Evolutionary conservation across 1,140 invertebrate species (phyloP).

Genomic region (Chlorops oryzae): DNA sequence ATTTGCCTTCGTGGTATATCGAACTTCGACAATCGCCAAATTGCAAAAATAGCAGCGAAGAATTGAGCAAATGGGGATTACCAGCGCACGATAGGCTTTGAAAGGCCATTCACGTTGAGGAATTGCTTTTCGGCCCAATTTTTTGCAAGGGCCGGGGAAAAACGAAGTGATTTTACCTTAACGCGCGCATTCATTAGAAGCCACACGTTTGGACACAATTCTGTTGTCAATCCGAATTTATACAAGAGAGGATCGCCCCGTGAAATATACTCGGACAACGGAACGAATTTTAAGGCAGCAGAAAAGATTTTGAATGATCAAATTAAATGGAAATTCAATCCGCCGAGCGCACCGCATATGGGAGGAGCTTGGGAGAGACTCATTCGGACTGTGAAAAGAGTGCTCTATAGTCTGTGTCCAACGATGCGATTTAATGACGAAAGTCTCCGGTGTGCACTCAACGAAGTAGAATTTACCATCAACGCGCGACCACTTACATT

Average conservation of each 20-base stretch:
- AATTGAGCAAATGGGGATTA: neutral
- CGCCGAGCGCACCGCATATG: neutral
- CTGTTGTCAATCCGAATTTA: neutral
- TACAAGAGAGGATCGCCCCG: conserved; percentile 26
- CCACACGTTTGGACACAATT: conserved; percentile 8
- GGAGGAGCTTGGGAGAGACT: too few relatives aligned
- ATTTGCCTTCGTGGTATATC: too few relatives aligned
- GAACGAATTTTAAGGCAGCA: conserved; percentile 41
- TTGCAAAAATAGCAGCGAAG: neutral
- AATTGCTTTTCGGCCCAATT: neutral
- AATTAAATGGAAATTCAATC: neutral
- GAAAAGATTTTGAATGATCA: neutral
- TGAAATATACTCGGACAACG: too few relatives aligned
- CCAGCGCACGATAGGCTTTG: neutral
- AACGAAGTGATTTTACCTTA: conserved; percentile 18
- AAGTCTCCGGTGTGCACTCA: too few relatives aligned
- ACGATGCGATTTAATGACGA: too few relatives aligned
- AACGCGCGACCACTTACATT: too few relatives aligned
- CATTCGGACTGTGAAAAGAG: neutral
- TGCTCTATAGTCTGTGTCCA: neutral
- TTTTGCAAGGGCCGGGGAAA: conserved; percentile 6
- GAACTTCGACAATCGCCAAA: too few relatives aligned
- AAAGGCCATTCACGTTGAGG: neutral
- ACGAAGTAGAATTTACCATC: too few relatives aligned
- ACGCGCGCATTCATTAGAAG: conserved; percentile 16